Evolutionary conservation across 2,888 invertebrate genomes (phyloP).

Genomic region (Stenotaenia linearis): DNA sequence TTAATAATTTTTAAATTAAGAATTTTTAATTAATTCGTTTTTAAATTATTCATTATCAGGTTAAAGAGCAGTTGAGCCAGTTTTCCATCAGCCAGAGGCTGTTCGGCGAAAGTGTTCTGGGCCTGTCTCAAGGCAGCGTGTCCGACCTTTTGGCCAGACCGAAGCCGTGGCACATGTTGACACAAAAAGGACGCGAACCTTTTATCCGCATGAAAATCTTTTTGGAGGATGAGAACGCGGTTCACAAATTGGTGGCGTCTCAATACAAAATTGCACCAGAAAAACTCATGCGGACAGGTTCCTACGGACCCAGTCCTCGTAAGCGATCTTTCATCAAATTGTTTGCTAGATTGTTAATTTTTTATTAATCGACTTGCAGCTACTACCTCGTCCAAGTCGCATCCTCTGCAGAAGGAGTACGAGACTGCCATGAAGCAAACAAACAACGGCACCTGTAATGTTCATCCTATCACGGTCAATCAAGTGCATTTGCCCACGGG

Average conservation of each 20-base stretch:
- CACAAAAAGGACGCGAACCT: conserved; percentile 92
- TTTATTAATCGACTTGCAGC: background rate
- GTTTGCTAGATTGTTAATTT: background rate
- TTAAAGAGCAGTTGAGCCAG: conserved; percentile 88
- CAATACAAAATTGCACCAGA: conserved; percentile 98
- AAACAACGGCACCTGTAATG: background rate
- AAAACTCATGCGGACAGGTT: conserved; percentile 81
- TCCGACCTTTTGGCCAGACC: conserved; percentile 94
- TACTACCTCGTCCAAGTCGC: conserved; percentile 30
- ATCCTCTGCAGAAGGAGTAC: conserved; percentile 27
- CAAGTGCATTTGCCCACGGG: conserved; percentile 39
- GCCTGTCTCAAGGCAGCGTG: conserved; percentile 92
- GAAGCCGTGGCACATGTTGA: conserved; percentile 98
- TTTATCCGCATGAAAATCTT: conserved; percentile 98
- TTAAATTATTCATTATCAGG: conserved; percentile 50
- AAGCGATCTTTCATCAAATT: background rate
- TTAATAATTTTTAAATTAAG: background rate
- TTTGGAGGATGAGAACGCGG: conserved; percentile 89
- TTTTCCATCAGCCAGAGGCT: conserved; percentile 96
- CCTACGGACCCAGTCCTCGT: conserved; percentile 37
- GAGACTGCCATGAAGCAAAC: conserved; percentile 30
- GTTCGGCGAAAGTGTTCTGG: conserved; percentile 97
- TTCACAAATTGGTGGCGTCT: conserved; percentile 89
- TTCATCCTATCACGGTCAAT: conserved; percentile 34
- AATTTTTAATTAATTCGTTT: background rate